Base-by-base conservation (phyloP, 1,140 invertebrate genomes). In the Leptinotarsa defecta region DNA sequence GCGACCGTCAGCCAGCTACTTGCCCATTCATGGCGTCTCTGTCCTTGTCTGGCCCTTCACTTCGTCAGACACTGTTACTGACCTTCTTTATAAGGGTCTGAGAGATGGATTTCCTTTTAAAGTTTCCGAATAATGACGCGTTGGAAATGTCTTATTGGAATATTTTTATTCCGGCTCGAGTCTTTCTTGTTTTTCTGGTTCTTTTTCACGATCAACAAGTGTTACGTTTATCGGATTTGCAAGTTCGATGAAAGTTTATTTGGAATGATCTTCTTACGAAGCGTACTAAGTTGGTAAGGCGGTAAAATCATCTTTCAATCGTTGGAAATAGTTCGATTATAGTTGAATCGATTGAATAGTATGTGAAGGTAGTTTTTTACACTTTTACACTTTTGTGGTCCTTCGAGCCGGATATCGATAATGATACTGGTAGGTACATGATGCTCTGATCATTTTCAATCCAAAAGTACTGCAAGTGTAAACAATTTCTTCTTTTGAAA, bases 31-130 rank as follows among this genome's bases (percentile, higher is more conserved):
- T 64, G 48, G n/a, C 48, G 69, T 49, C 61, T 71, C 22, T 72
- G 52, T 69, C 49, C 68, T 72, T 19, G 74, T 71, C 69, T 76
- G 69, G 69, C 69, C 69, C 69, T 71, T 71, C 48, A 24, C 52
- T 24, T 24, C 69, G 48, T 48, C 69, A 64, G 71, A 65, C 34
- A 43, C 71, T 65, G 71, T 48, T 62, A 64, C 71, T 73, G 71
- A 73, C 71, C 71, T 73, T 73, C 71, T 73, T 73, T 61, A 71
- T 22, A 73, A 73, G 71, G 71, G 71, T 65, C 71, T 65, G 71
- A 52, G 34, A 48, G 49, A 71, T 71, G 52, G 69, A 71, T 65
- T 65, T 65, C 63, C 27, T 65, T 73, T 73, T 65, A 65, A 73
- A 73, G 61, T 73, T 73, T 65, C 64, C 62, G 61, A 73, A 73